Evolutionary conservation across 37 sponge, comb jelly and placozoan species (phyloP), one percentile per base, ranked within the genome.

Genomic region (Haliclona indistincta): DNA sequence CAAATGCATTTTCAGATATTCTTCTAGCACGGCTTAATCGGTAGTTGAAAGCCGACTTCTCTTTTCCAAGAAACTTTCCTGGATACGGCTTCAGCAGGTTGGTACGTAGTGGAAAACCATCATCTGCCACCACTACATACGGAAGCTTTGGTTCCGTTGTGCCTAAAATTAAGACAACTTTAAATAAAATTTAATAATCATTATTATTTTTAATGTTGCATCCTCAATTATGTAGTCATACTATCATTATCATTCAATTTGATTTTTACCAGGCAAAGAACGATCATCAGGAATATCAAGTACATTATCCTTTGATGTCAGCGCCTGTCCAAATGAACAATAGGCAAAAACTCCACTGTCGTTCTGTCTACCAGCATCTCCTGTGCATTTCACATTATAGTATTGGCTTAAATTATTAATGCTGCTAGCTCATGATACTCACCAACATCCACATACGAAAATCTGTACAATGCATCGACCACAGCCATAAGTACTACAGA

Each of bases 311-410:
- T 81, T 65, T 61, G 70, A 17, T 66, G n/a, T n/a, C 61, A 64
- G 45, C 36, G 78, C 71, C 52, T 77, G 42, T 33, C 77, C 70
- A 44, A 84, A 84, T 43, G 0, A 42, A 39, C 74, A 81, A 32
- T 81, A 37, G 0, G 82, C 80, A 38, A 84, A 70, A 36, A 77
- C 43, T 25, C 78, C 85, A 25, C 64, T 72, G 61, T 84, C 85
- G 44, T 65, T 84, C 11, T 85, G 79, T 17, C 80, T 26, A 28
- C 79, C 86, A 70, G 65, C 67, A 61, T 79, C 74, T n/a, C 68
- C 8, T 42, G 29, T 19, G 29, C n/a, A n/a, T n/a, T n/a, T n/a
- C n/a, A n/a, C n/a, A n/a, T n/a, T n/a, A n/a, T n/a, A n/a, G n/a
- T n/a, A n/a, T n/a, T n/a, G n/a, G n/a, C n/a, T n/a, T n/a, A n/a